Evolutionary conservation across 2,797 vertebrate species (phyloP).

Genomic region (Semotilus atromaculatus): DNA sequence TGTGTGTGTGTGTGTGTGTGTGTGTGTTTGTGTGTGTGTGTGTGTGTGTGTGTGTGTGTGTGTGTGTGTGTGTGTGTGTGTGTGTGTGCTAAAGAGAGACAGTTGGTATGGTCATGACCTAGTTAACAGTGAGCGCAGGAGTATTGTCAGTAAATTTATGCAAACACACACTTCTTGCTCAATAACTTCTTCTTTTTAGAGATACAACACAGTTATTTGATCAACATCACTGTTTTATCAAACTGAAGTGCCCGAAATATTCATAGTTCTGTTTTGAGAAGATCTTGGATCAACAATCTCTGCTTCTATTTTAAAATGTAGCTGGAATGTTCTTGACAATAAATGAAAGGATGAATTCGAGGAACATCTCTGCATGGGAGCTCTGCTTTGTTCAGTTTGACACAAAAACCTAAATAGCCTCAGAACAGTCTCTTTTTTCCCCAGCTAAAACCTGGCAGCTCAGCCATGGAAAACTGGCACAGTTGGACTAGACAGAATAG

Average conservation of each 20-base stretch:
- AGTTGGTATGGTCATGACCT: conserved; percentile 74
- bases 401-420: conserved; percentile 22
- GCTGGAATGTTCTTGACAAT: neutral
- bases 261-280: neutral
- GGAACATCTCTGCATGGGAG: neutral
- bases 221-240: neutral
- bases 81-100: conserved; percentile 60
- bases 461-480: conserved; percentile 11
- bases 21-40: neutral
- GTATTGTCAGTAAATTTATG: conserved; percentile 32
- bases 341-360: neutral
- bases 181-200: neutral
- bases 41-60: no score
- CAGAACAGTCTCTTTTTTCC: neutral
- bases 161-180: neutral
- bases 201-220: neutral
- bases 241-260: neutral
- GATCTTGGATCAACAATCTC: neutral
- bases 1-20: no score
- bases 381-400: neutral
- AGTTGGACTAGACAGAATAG: conserved; percentile 10
- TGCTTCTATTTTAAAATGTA: neutral
- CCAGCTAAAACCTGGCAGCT: neutral
- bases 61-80: neutral
- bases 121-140: conserved; percentile 67